Base-by-base conservation (phyloP, 2,888 invertebrate genomes). In the Oegoconia quadripuncta region DNA sequence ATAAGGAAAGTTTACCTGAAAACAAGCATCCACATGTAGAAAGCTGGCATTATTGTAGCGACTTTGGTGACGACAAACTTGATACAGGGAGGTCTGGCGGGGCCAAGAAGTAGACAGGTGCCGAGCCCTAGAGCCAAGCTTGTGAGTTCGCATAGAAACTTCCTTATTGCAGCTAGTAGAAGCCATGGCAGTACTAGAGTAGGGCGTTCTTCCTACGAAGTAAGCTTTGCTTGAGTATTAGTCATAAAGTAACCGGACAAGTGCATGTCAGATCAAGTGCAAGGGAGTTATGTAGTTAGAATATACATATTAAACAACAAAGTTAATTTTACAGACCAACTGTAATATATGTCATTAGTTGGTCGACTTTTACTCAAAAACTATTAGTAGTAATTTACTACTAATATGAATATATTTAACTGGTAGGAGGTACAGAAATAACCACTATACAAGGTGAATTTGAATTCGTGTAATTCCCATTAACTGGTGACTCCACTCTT, bases 111-210 rank as follows among this genome's bases (percentile, higher is more conserved):
- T 1, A 88, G 64, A 44, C 89, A 89, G 1, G 80, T 79, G 7
- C 82, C 89, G 3, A 88, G 68, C 0, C 89, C 89, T 6, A 83
- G 54, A 0, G 83, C 70, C 35, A 89, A 54, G 42, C 87, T 77
- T 14, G 78, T 72, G 28, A 88, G 55, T 50, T 88, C 88, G 39
- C 86, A 86, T 1, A 84, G 59, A 12, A 89, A 59, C 47, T 80
- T 77, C 38, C 88, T 78, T 30, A 89, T 59, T 0, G 88, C 83
- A 12, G 88, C 83, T 34, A 89, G 57, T 9, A 86, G 55, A 1
- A 90, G 64, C 90, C 90, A 90, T 0, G 90, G 90, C 1, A 89
- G 56, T 3, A 89, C 74, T 27, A 90, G 53, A 0, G 72, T 67
- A 1, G 88, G 87, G 14, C 88, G 77, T 44, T 89, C 89, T 55